These are phyloP conservation scores for Proteles cristata DNA, from an alignment of 2,113 vertebrate species.

Conservation along the genomic window DNA sequence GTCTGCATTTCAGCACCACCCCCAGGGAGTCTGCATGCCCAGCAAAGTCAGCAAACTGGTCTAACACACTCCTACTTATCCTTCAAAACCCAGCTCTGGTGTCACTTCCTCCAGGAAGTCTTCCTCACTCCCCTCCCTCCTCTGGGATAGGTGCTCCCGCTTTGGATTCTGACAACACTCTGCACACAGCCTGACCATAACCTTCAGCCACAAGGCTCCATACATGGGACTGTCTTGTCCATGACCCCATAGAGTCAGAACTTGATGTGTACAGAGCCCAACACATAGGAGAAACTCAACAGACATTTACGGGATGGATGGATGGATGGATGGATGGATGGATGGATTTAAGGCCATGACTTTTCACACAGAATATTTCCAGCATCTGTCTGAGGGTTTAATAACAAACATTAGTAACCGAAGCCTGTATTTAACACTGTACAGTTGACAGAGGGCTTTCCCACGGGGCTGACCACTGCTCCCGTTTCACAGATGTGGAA, in stretches of 20 bases:
- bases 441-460: rapidly evolving
- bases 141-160: rapidly evolving
- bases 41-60: neutral
- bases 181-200: rapidly evolving
- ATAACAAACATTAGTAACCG: neutral
- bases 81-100: neutral
- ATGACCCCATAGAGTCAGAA: neutral
- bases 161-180: neutral
- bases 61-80: neutral
- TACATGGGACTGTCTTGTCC: neutral
- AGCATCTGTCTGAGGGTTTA: neutral
- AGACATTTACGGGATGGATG: neutral
- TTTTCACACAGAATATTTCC: neutral
- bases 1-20: neutral
- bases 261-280: neutral
- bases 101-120: neutral
- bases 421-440: rapidly evolving
- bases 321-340: neutral
- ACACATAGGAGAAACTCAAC: neutral
- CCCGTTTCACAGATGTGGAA: neutral
- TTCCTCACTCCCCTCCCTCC: neutral
- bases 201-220: neutral
- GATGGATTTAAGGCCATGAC: neutral
- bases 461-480: neutral
- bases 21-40: rapidly evolving